These are phyloP conservation scores for Cynocephalus volans DNA, from an alignment of 2,113 vertebrate genomes.

Conservation along the genomic window DNA sequence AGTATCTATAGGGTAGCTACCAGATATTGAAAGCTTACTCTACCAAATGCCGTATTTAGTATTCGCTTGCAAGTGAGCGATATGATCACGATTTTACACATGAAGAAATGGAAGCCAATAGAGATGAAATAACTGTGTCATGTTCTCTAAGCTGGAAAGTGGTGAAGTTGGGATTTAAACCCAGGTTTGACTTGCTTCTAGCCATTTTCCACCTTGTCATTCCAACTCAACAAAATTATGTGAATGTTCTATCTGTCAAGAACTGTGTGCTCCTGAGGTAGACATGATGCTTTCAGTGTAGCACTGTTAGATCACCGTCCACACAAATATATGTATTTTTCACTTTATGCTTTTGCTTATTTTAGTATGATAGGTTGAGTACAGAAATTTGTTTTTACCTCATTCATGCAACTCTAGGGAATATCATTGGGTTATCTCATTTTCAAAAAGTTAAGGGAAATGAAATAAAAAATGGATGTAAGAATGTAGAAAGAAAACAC, in stretches of 20 bases:
- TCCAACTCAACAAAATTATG: background rate
- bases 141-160: background rate
- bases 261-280: background rate
- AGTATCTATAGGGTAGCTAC: background rate
- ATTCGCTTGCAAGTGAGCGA: background rate
- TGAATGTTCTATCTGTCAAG: background rate
- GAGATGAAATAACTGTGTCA: constrained; percentile 8
- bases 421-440: constrained; percentile 60
- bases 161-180: background rate
- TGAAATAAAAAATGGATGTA: constrained; percentile 40
- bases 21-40: background rate
- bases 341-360: background rate
- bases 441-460: constrained; percentile 68
- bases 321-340: background rate
- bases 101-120: background rate
- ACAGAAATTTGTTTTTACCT: constrained; percentile 44
- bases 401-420: constrained; percentile 36
- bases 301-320: background rate
- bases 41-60: background rate
- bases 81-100: background rate
- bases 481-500: constrained; percentile 55
- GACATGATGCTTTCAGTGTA: background rate
- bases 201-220: background rate
- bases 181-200: background rate
- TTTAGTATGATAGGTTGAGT: constrained; percentile 21